Evolutionary conservation across 2,113 vertebrate species (phyloP), one percentile per base, ranked within the genome.

Genomic region (Turnix velox): DNA sequence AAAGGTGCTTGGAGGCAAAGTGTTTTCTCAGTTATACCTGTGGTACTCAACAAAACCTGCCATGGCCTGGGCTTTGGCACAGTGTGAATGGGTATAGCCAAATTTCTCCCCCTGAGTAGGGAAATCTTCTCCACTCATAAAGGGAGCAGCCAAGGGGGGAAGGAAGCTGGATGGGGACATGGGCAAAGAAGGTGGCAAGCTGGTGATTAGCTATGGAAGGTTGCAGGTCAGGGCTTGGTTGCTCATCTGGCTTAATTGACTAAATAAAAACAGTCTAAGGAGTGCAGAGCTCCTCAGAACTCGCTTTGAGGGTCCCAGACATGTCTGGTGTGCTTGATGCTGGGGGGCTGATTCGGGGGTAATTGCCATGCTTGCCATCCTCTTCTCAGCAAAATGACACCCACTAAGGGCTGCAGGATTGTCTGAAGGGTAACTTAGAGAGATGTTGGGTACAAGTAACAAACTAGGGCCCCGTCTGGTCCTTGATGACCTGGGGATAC

Each of bases 321-420:
- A 25, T 35, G 22, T 0, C 2, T n/a, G 37, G 23, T 30, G 23
- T 27, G 24, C 49, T 57, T 0, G 0, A 28, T 3, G 6, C 62
- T 51, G 62, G 42, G 27, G 27, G 48, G 19, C 16, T 4, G 7
- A 17, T 37, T 37, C 5, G 3, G 27, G 30, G 48, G 40, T 31
- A 7, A 16, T 11, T 0, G 2, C n/a, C 19, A 7, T 18, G 39
- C 33, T 59, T 68, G 39, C 30, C 30, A 7, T 24, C 19, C 33
- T 62, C 75, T 22, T 24, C 52, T 13, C 27, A 43, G 48, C 19
- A 51, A 65, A 40, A n/a, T 7, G 22, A 4, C 14, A 7, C 40
- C 45, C 42, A 9, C 30, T 35, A 15, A 16, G 31, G 18, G 52
- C 30, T 54, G 33, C 46, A 52, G 33, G 42, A 48, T 30, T 15